phyloP scores from a whole-genome alignment of 92 coral and sea anemone genomes.

The Galaxea fascicularis region DNA sequence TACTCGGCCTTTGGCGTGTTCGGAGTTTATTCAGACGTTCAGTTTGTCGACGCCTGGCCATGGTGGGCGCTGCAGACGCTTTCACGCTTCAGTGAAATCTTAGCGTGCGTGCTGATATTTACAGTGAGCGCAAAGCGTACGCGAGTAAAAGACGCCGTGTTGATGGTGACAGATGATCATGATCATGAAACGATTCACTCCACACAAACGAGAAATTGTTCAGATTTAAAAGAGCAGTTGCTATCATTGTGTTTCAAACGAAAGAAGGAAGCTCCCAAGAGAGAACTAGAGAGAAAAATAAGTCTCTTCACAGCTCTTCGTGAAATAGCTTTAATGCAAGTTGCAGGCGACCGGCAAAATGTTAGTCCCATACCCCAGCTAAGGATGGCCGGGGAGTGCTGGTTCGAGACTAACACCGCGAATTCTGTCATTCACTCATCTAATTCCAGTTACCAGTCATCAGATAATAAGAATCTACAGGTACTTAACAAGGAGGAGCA shows the following conservation, averaged over 20 bases:
- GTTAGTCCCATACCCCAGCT: not conserved
- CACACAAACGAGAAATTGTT: conserved; percentile 1
- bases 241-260: too few relatives aligned
- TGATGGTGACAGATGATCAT: conserved; percentile 2
- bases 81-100: conserved; percentile 66
- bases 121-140: conserved; percentile 85
- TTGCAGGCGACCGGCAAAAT: not conserved
- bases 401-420: conserved; percentile 21
- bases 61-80: conserved; percentile 82
- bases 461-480: not conserved
- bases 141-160: conserved; percentile 39
- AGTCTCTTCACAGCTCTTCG: conserved; percentile 63
- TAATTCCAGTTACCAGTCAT: not conserved
- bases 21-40: conserved; percentile 77
- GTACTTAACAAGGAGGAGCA: not conserved
- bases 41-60: conserved; percentile 76
- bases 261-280: not conserved
- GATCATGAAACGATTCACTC: not conserved
- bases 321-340: conserved; percentile 32
- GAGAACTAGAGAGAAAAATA: not conserved
- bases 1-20: conserved; percentile 85
- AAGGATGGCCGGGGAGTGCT: not conserved
- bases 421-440: not conserved
- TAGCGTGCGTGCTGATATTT: conserved; percentile 74
- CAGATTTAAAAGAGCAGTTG: too few relatives aligned